These are phyloP conservation scores for Periophthalmodon schlosseri DNA, from an alignment of 2,113 vertebrate species.

Conservation along the genomic window DNA sequence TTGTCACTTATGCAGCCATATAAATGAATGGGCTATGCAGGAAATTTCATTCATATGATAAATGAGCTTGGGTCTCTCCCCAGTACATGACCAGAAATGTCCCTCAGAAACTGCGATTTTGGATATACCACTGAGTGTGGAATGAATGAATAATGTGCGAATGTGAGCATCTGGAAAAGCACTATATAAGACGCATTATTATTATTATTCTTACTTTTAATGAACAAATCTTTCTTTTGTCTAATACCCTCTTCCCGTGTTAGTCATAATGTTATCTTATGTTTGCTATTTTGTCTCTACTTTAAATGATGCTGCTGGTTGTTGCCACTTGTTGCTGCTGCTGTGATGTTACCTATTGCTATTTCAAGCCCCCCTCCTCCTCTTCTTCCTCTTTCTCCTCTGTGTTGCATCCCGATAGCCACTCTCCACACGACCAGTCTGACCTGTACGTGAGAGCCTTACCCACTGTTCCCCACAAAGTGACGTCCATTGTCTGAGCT, in stretches of 20 bases:
- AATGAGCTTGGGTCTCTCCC: too few relatives aligned
- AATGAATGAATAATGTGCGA: too few relatives aligned
- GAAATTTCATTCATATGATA: background rate
- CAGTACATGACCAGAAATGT: too few relatives aligned
- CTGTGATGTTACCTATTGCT: background rate
- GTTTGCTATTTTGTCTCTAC: too few relatives aligned
- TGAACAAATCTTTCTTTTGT: too few relatives aligned
- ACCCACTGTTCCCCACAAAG: slow-evolving; percentile 42
- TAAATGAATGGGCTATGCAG: background rate
- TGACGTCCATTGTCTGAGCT: slow-evolving; percentile 44
- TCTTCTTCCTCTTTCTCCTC: background rate
- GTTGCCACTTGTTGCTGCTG: background rate
- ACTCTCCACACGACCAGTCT: slow-evolving; percentile 37
- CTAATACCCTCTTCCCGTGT: too few relatives aligned
- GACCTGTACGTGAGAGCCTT: slow-evolving; percentile 53
- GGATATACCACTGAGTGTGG: too few relatives aligned
- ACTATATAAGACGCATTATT: too few relatives aligned
- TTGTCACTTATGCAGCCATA: background rate
- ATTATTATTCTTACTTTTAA: too few relatives aligned
- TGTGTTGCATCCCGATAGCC: slow-evolving; percentile 32
- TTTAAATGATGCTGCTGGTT: background rate
- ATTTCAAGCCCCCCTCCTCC: slow-evolving; percentile 6
- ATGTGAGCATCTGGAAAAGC: too few relatives aligned
- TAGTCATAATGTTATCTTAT: too few relatives aligned
- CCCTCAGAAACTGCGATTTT: too few relatives aligned